Evolutionary conservation across 2,797 vertebrate species (phyloP), one percentile per base, ranked within the genome.

Genomic region (Sciurus vulgaris): DNA sequence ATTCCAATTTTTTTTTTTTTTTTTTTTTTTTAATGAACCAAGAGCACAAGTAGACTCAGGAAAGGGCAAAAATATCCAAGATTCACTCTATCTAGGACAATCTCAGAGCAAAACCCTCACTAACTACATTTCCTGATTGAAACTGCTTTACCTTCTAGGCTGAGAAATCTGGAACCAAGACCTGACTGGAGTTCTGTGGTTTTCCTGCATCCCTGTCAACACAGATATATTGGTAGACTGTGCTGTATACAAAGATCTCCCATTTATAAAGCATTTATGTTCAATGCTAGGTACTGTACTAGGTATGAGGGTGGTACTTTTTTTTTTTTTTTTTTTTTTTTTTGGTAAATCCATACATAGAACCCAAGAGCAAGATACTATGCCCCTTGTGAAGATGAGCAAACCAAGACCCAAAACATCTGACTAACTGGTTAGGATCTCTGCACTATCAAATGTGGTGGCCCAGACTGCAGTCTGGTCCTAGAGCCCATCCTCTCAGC

Each of bases 1-100:
- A 81, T 93, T 93, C 94, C 82, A 93, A 95, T 63, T 94, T 89
- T 96, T 93, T 89, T 28, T 61, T 26, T 89, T 96, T 93, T 89
- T 28, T 61, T 26, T 56, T 22, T 56, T 56, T 54, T 54, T 54
- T 54, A 56, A 22, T 96, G 77, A 94, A 51, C 22, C 38, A 81
- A 97, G 54, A n/a, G 24, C 38, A 97, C 77, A 83, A 41, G 49
- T 24, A 85, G 89, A 96, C 65, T 63, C 41, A 84, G 63, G 89
- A 81, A 94, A 28, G 81, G 91, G 70, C 86, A 82, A 95, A 88
- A 93, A 61, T 7, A 47, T 85, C 88, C 93, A 94, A 91, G 7
- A 97, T 44, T 8, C 38, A 81, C 95, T 95, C 93, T 91, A 81
- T 61, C 47, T 85, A 89, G 84, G 91, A 81, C 30, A 59, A 49